phyloP scores from a whole-genome alignment of 2,797 vertebrate genomes.

The Typhlichthys subterraneus region DNA sequence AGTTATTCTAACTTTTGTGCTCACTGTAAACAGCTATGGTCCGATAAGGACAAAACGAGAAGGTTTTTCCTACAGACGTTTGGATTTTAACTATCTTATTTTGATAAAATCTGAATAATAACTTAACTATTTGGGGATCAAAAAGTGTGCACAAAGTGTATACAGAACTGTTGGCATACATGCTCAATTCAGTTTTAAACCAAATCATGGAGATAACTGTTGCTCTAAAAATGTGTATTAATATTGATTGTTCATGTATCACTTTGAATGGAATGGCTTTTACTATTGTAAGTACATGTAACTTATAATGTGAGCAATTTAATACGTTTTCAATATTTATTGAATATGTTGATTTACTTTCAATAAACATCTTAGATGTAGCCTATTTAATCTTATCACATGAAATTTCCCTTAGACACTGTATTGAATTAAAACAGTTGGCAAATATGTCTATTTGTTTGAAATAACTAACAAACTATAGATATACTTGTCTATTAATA shows the following conservation, averaged over 20 bases:
- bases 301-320: constrained; percentile 63
- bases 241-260: constrained; percentile 71
- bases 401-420: constrained; percentile 50
- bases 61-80: constrained; percentile 50
- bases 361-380: constrained; percentile 58
- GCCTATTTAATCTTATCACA: constrained; percentile 49
- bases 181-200: constrained; percentile 73
- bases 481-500: no score
- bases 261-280: constrained; percentile 71
- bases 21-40: neutral
- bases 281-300: constrained; percentile 73
- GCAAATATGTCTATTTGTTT: neutral
- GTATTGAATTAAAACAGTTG: constrained; percentile 3
- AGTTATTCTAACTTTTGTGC: neutral
- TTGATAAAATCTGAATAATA: constrained; percentile 74
- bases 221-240: constrained; percentile 29
- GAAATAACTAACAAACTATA: neutral
- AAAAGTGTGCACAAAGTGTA: constrained; percentile 72
- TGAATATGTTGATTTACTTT: constrained; percentile 66
- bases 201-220: constrained; percentile 53
- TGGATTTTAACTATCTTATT: constrained; percentile 59
- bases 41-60: neutral
- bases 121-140: constrained; percentile 29
- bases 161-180: constrained; percentile 67
- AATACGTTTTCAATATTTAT: constrained; percentile 63